These are phyloP conservation scores for Heliothis virescens DNA, from an alignment of 1,140 invertebrate species.

Conservation along the genomic window DNA sequence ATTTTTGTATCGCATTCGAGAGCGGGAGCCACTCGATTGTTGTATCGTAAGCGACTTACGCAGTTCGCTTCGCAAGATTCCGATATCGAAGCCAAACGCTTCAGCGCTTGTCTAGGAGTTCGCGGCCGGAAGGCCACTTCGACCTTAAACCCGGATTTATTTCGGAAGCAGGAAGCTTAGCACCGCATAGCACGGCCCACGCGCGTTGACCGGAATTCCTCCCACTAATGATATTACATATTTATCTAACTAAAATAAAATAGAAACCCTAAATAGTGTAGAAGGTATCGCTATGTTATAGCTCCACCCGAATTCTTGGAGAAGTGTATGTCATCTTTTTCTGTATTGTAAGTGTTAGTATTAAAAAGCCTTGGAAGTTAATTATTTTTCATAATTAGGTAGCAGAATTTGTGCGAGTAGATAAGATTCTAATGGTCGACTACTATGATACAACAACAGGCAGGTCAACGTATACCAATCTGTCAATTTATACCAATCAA, in stretches of 20 bases:
- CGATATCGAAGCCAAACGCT: background rate
- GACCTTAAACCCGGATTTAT: conserved; percentile 56
- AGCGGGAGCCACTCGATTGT: background rate
- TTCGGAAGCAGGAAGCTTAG: conserved; percentile 53
- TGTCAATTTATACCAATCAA: too few species aligned
- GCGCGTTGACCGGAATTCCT: conserved; percentile 13
- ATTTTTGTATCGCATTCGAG: conserved; percentile 28
- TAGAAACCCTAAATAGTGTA: background rate
- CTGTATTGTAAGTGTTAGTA: background rate
- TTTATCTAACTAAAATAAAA: conserved; percentile 7
- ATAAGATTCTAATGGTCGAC: too few species aligned
- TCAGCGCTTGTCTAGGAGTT: background rate
- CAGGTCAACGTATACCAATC: too few species aligned
- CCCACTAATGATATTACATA: conserved; percentile 5
- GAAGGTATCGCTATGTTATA: background rate
- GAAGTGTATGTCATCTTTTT: background rate
- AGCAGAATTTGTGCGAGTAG: too few species aligned
- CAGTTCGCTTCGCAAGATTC: background rate
- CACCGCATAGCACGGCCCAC: background rate
- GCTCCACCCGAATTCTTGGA: background rate
- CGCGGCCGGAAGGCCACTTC: conserved; percentile 22
- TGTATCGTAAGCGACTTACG: background rate
- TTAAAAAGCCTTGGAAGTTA: too few species aligned
- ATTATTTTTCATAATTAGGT: too few species aligned
- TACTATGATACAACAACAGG: too few species aligned